These are phyloP conservation scores for Amblyornis subalaris DNA, from an alignment of 2,113 vertebrate genomes.

Conservation along the genomic window DNA sequence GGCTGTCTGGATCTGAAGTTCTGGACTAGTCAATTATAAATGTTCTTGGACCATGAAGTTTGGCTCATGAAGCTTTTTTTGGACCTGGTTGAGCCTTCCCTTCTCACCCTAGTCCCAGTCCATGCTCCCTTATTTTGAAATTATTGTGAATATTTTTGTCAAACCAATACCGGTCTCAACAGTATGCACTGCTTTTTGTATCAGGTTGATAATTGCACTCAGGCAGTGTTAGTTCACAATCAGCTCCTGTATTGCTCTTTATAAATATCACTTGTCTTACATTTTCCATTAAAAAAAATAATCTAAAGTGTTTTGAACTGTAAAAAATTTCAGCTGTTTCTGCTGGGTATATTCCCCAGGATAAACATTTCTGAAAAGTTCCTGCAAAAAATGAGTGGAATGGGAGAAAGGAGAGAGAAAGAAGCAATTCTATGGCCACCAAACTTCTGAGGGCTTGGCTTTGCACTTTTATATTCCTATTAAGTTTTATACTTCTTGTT, in stretches of 20 bases:
- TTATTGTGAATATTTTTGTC: not conserved
- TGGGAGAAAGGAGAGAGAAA: not conserved
- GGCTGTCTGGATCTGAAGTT: not conserved
- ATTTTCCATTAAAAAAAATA: not conserved
- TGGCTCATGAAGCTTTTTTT: not conserved
- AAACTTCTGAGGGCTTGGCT: not conserved
- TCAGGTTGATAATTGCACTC: not conserved
- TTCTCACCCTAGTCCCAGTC: not conserved
- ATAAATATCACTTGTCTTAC: not conserved
- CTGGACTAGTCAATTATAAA: not conserved
- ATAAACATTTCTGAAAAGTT: not conserved
- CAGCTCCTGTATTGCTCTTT: not conserved
- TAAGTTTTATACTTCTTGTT: not conserved
- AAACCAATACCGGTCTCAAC: not conserved
- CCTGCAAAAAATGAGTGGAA: not conserved
- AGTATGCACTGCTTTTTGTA: not conserved
- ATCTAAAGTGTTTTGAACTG: not conserved
- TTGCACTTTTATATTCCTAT: not conserved
- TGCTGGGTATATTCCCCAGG: not conserved
- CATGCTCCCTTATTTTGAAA: not conserved
- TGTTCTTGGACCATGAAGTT: not conserved
- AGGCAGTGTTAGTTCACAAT: not conserved
- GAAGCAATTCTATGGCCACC: not conserved
- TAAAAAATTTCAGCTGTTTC: not conserved
- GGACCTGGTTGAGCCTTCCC: not conserved